Percentiles rank a stretch among this genome's conserved stretches.
Conservation (phyloP, 2,888 invertebrate genomes). For the Pollenia amentaria region DNA sequence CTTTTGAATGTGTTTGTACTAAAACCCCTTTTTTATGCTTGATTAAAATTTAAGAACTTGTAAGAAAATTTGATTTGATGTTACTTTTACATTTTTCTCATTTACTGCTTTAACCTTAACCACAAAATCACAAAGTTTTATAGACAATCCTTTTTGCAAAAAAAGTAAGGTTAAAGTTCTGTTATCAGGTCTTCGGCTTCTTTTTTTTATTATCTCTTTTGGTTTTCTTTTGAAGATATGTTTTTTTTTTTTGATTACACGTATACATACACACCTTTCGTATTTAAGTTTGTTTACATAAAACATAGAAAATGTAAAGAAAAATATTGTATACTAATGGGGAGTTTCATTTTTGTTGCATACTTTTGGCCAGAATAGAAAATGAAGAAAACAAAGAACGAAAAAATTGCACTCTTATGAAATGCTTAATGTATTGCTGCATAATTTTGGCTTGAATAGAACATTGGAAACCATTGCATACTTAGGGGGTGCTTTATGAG, state of each 20-base stretch:
- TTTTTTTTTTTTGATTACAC: not conserved
- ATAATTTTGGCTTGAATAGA: no score
- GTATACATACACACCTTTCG: not conserved
- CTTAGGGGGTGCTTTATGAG: no score
- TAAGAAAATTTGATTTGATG: not conserved
- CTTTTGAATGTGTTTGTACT: not conserved
- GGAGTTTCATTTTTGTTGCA: not conserved
- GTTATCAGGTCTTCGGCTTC: not conserved
- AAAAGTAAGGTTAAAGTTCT: no score
- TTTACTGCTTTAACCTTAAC: no score
- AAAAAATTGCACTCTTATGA: no score
- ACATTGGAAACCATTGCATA: no score
- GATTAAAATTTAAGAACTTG: not conserved
- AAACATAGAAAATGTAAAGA: not conserved
- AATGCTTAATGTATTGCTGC: no score
- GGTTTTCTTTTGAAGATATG: not conserved
- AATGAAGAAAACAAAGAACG: no score
- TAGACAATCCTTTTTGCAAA: no score
- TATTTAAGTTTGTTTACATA: not conserved
- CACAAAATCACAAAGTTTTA: no score
- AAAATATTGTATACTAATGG: slow-evolving; percentile 5
- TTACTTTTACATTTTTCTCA: not conserved
- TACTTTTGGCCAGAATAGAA: no score
- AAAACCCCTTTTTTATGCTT: not conserved
- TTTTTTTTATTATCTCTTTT: not conserved